Conservation (phyloP, 2,888 invertebrate species). For the Caradrina clavipalpis region DNA sequence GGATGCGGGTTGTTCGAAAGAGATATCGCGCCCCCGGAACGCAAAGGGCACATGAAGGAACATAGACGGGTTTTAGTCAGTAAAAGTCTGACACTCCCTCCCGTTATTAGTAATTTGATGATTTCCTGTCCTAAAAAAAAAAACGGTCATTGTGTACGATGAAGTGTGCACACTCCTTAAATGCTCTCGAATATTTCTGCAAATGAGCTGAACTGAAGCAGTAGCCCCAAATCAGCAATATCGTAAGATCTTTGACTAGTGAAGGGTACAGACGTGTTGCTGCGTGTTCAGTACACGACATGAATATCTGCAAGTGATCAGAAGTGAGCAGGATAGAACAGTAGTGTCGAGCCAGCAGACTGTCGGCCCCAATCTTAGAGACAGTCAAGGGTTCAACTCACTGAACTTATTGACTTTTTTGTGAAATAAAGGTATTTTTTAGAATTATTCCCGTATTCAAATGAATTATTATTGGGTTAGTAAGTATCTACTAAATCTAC, state of each 20-base stretch:
- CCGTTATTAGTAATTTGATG: too few species aligned
- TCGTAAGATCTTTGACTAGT: constrained; percentile 30
- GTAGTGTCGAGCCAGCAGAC: constrained; percentile 35
- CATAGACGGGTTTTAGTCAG: too few species aligned
- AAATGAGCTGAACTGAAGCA: constrained; percentile 15
- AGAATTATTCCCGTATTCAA: too few species aligned
- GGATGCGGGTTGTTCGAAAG: too few species aligned
- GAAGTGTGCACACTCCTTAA: background rate
- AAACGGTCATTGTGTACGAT: too few species aligned
- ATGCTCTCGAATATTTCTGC: constrained; percentile 4
- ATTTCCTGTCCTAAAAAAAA: too few species aligned
- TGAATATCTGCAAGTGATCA: constrained; percentile 44
- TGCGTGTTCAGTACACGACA: constrained; percentile 44
- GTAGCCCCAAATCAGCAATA: constrained; percentile 44
- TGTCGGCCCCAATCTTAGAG: constrained; percentile 25
- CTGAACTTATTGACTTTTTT: background rate
- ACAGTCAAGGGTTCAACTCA: background rate
- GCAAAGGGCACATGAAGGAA: too few species aligned
- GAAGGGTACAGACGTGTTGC: constrained; percentile 50
- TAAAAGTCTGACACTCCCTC: too few species aligned
- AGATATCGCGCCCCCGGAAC: too few species aligned
- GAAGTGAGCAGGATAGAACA: constrained; percentile 28
- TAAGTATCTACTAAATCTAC: too few species aligned
- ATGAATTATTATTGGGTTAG: too few species aligned
- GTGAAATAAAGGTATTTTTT: background rate